A percentile compares a stretch with the other conserved stretches of the same genome.
Evolutionary conservation across 2,888 invertebrate species (phyloP).

Genomic region (Drosophila atripex): DNA sequence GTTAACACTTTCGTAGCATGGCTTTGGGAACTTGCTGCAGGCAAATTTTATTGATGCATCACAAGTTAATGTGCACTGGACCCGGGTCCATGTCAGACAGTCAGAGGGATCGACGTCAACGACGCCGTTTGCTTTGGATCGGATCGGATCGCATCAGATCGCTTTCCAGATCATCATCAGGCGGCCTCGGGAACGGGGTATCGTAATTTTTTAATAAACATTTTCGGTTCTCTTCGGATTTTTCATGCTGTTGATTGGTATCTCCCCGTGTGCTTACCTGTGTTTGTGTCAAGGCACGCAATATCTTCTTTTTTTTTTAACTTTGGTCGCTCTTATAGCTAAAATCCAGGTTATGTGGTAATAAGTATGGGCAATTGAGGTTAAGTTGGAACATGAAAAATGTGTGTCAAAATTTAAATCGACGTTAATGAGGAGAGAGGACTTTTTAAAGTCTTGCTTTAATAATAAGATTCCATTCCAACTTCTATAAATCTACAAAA

Average conservation of each 20-base stretch:
- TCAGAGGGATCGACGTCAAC: conserved; percentile 14
- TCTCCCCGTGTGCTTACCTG: conserved; percentile 46
- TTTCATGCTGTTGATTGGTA: conserved; percentile 73
- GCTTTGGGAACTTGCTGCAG: conserved; percentile 78
- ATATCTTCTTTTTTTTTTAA: conserved; percentile 32
- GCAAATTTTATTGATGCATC: conserved; percentile 80
- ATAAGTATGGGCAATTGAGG: conserved; percentile 32
- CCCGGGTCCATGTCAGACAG: conserved; percentile 47
- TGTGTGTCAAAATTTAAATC: conserved; percentile 30
- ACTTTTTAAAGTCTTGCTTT: neutral
- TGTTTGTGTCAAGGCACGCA: conserved; percentile 75
- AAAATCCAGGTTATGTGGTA: conserved; percentile 31
- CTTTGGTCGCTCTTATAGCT: neutral
- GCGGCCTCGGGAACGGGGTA: conserved; percentile 41
- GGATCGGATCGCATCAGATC: conserved; percentile 31
- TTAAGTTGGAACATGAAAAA: conserved; percentile 34
- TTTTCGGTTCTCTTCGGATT: conserved; percentile 57
- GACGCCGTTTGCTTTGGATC: conserved; percentile 16
- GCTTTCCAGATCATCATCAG: conserved; percentile 61
- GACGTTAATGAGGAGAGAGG: conserved; percentile 9
- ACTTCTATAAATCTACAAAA: conserved; percentile 4
- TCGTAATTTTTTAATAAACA: conserved; percentile 76
- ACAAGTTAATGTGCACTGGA: conserved; percentile 76
- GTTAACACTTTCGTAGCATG: conserved; percentile 84
- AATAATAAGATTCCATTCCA: no score